These are phyloP conservation scores for Synergus itoensis DNA, from an alignment of 2,888 invertebrate species.

Conservation along the genomic window DNA sequence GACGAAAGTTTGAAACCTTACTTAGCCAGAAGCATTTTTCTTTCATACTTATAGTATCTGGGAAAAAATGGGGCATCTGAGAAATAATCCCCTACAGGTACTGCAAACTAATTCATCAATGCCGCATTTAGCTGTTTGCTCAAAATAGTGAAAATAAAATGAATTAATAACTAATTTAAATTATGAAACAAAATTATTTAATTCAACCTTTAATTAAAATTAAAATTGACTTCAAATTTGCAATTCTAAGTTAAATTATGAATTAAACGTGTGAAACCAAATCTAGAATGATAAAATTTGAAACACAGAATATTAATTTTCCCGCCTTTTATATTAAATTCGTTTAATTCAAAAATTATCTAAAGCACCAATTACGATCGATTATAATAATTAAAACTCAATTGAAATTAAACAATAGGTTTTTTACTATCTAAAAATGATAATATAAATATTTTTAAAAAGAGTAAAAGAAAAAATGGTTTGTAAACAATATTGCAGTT, in stretches of 20 bases:
- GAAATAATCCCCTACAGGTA: background rate
- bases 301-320: background rate
- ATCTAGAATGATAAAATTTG: background rate
- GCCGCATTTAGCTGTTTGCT: background rate
- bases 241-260: background rate
- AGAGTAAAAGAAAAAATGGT: background rate
- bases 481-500: background rate
- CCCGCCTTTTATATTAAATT: background rate
- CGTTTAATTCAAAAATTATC: background rate
- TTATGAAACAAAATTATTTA: background rate
- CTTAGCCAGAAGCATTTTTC: slow-evolving; percentile 11
- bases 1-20: background rate
- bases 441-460: background rate
- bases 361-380: background rate
- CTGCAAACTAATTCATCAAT: background rate
- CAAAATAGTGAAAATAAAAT: background rate
- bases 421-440: background rate
- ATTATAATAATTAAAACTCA: background rate
- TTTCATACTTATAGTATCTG: background rate
- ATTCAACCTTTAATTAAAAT: background rate
- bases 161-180: too few relatives aligned
- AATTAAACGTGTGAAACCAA: too few relatives aligned
- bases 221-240: background rate
- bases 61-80: slow-evolving; percentile 4
- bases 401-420: background rate